A percentile compares a stretch with the other conserved stretches of the same genome.
Conservation (phyloP, 2,113 vertebrate genomes). For the Pelusios castaneus region DNA sequence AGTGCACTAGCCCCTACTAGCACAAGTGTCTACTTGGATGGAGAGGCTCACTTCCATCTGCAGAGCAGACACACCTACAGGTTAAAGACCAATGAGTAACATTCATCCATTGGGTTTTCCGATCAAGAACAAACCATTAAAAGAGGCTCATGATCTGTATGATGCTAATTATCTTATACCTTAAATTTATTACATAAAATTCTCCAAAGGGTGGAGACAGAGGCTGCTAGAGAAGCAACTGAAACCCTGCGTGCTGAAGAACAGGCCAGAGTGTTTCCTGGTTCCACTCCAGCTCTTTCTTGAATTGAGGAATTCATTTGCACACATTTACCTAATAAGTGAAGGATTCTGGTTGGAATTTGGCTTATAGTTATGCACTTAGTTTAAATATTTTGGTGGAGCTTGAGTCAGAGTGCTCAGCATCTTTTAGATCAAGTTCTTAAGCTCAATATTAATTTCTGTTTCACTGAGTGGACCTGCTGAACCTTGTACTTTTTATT, state of each 20-base stretch:
- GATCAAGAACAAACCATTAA: not conserved
- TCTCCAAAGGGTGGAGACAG: not conserved
- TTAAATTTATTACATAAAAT: not conserved
- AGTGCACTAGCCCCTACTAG: not conserved
- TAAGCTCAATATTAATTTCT: not conserved
- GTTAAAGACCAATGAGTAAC: not conserved
- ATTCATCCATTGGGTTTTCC: not conserved
- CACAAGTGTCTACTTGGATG: not conserved
- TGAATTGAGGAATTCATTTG: not conserved
- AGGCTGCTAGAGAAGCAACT: not conserved
- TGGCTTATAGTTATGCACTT: not conserved
- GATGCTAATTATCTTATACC: not conserved
- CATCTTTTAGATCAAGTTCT: not conserved
- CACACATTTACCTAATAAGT: not conserved
- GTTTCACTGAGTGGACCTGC: not conserved
- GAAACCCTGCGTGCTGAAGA: not conserved
- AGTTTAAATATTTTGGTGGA: not conserved
- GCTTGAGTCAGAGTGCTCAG: not conserved
- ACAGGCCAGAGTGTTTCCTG: not conserved
- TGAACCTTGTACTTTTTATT: not conserved
- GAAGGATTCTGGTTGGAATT: not conserved
- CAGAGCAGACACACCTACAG: not conserved
- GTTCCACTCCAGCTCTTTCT: not conserved
- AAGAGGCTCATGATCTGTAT: no score
- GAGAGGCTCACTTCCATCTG: not conserved